These are phyloP conservation scores for Anagrus nilaparvatae DNA, from an alignment of 1,140 invertebrate species.

Conservation along the genomic window DNA sequence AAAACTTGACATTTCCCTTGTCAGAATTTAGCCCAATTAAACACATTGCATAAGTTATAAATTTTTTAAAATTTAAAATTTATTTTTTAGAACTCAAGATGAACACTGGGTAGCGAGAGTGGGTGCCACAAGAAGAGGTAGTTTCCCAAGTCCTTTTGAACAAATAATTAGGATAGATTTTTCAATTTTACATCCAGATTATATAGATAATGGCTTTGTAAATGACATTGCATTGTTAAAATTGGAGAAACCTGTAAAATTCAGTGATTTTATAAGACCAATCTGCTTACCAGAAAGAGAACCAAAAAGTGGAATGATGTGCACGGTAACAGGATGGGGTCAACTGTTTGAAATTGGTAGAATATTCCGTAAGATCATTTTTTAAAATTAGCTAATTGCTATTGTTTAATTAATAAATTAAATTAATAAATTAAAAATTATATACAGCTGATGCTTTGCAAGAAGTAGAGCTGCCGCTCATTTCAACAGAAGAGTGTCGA, in stretches of 20 bases:
- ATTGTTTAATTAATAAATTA: neutral
- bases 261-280: constrained; percentile 67
- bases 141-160: constrained; percentile 66
- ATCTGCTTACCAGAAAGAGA: constrained; percentile 52
- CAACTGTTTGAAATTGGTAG: constrained; percentile 69
- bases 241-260: constrained; percentile 49
- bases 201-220: constrained; percentile 65
- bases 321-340: constrained; percentile 75
- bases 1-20: too few species aligned
- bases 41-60: too few species aligned
- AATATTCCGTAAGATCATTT: constrained; percentile 62
- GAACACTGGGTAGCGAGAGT: constrained; percentile 72
- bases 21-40: too few species aligned
- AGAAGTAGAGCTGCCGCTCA: constrained; percentile 75
- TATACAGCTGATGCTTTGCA: constrained; percentile 69
- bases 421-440: too few species aligned
- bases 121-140: constrained; percentile 60
- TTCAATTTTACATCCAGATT: constrained; percentile 64
- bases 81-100: constrained; percentile 50
- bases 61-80: neutral
- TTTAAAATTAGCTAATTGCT: neutral
- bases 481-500: constrained; percentile 71
- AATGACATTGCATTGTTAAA: constrained; percentile 70
- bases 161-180: constrained; percentile 49
- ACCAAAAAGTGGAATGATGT: constrained; percentile 52